phyloP scores from a whole-genome alignment of 2,888 invertebrate genomes.

The Apotomis turbidana region DNA sequence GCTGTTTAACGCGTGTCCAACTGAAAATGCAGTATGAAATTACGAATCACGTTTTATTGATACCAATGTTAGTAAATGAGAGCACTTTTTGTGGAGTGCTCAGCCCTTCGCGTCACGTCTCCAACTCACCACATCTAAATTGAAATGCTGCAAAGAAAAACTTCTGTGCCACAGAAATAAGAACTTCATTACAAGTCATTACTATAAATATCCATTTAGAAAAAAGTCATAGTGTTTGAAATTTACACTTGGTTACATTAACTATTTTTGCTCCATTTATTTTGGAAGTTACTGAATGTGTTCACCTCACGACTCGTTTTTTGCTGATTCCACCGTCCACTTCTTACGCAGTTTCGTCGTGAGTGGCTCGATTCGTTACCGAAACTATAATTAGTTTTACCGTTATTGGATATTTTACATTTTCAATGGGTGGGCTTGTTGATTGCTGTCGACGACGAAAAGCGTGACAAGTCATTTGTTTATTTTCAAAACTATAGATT shows the following conservation, averaged over 20 bases:
- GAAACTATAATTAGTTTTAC: constrained; percentile 78
- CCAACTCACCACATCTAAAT: constrained; percentile 63
- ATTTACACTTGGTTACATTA: constrained; percentile 56
- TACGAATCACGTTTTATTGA: constrained; percentile 79
- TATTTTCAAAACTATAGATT: constrained; percentile 55
- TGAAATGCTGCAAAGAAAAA: constrained; percentile 53
- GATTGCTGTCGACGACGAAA: constrained; percentile 57
- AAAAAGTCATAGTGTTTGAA: constrained; percentile 37
- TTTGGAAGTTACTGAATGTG: constrained; percentile 63
- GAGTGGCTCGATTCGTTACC: constrained; percentile 75
- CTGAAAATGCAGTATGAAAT: constrained; percentile 80
- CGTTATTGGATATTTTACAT: constrained; percentile 71
- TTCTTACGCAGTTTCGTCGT: constrained; percentile 66
- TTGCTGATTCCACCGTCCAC: constrained; percentile 66
- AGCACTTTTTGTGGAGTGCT: constrained; percentile 68
- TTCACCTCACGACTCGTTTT: constrained; percentile 72
- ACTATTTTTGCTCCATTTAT: constrained; percentile 58
- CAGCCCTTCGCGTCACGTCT: constrained; percentile 60
- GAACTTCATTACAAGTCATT: constrained; percentile 41
- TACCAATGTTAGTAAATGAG: constrained; percentile 75
- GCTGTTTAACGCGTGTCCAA: constrained; percentile 72
- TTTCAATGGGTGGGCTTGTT: constrained; percentile 67
- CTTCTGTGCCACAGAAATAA: constrained; percentile 39
- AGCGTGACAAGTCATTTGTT: constrained; percentile 67
- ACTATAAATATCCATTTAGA: constrained; percentile 39